phyloP scores from a whole-genome alignment of 2,113 vertebrate genomes.

The Prinia subflava region DNA sequence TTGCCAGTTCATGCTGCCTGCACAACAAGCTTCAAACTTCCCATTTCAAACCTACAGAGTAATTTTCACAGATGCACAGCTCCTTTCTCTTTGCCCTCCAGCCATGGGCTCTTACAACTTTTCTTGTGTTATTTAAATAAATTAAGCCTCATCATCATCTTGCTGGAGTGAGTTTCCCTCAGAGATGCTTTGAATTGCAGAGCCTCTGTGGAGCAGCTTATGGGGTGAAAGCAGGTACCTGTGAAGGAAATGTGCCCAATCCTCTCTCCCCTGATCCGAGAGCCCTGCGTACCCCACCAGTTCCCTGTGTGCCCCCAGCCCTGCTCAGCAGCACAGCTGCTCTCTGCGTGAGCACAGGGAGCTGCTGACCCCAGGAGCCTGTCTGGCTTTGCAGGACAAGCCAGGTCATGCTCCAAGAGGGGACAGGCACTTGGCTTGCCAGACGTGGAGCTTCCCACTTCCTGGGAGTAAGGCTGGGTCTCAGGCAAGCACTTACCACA shows the following conservation, averaged over 20 bases:
- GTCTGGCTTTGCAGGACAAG: neutral
- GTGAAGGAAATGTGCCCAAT: rapidly evolving
- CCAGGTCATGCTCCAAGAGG: neutral
- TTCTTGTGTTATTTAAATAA: neutral
- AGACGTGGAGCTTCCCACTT: rapidly evolving
- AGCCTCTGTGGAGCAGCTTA: neutral
- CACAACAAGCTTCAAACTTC: neutral
- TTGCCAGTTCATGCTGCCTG: neutral
- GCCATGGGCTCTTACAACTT: neutral
- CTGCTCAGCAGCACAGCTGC: neutral
- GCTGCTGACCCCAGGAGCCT: neutral
- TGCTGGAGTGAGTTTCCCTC: neutral
- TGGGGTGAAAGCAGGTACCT: neutral
- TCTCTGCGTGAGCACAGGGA: neutral
- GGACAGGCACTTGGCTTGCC: neutral
- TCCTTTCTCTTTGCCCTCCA: neutral
- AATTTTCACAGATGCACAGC: neutral
- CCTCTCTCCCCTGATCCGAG: neutral
- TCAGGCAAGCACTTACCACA: neutral
- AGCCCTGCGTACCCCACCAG: rapidly evolving
- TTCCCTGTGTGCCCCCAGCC: neutral
- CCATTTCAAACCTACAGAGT: constrained; percentile 23
- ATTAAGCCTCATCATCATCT: neutral
- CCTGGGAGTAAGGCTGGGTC: rapidly evolving
- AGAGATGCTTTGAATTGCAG: neutral